Base-by-base conservation (phyloP, 2,888 invertebrate species). In the Trichogramma dendrolimi region DNA sequence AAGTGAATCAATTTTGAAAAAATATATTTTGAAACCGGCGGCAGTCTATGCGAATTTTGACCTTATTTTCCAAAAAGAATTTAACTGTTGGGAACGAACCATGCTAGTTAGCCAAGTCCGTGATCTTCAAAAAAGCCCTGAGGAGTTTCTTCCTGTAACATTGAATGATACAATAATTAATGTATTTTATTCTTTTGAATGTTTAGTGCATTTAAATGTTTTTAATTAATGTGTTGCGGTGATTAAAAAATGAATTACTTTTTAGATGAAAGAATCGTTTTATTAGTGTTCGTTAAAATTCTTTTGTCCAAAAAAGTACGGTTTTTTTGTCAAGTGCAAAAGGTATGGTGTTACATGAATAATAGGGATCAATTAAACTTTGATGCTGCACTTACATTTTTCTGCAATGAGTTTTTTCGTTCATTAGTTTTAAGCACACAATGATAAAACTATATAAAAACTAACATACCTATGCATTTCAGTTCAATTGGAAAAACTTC, bases 81-180 rank as follows among this genome's bases (percentile, higher is more conserved):
- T 44, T 44, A n/a, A 40, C 11, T 48, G 8, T 42, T n/a, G 4
- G 48, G 48, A 6, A 11, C 14, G 8, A 39, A 44, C 40, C 27
- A 27, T 27, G 27, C 27, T 46, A n/a, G n/a, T 76, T 78, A 78
- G 71, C 78, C 78, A 73, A 98, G 88, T 69, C 97, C 97, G 81
- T 97, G 96, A 83, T 98, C 98, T 81, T 98, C 98, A 82, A 98
- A 98, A 85, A 98, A 96, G 74, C 97, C 97, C 83, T 98, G 97
- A 60, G 97, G 97, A 61, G 97, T 98, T 86, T 98, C 97, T 85
- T 98, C 98, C 96, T 97, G 87, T 78, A 92, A 92, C 84, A 86
- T 84, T 82, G 82, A 79, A 39, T 11, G 10, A 14, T 5, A 41
- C 42, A 11, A 39, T 42, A 5, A 6, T 61, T 64, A 61, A 48